Evolutionary conservation across 2,888 invertebrate genomes (phyloP).

Genomic region (Eupithecia subumbrata): DNA sequence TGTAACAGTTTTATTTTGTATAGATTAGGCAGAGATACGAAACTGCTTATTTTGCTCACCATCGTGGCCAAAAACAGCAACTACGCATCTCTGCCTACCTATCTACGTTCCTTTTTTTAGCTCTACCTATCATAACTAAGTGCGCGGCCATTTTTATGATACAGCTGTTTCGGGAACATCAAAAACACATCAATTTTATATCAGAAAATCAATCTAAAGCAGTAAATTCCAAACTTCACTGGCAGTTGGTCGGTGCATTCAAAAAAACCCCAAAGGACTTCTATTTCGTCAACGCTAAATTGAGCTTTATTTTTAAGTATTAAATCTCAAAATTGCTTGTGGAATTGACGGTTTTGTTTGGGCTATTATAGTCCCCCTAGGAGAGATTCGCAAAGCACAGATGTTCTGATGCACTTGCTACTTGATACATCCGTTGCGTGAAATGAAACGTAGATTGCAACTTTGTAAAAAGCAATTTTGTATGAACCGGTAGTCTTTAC

Average conservation of each 20-base stretch:
- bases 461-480: slow-evolving; percentile 12
- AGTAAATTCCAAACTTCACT: slow-evolving; percentile 27
- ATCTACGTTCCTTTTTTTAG: too few relatives aligned
- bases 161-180: slow-evolving; percentile 16
- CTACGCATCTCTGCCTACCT: too few relatives aligned
- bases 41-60: too few relatives aligned
- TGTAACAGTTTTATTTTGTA: too few relatives aligned
- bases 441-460: slow-evolving; percentile 32
- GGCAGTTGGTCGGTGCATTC: slow-evolving; percentile 31
- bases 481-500: not conserved
- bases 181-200: slow-evolving; percentile 17
- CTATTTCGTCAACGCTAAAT: slow-evolving; percentile 13
- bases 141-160: not conserved
- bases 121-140: not conserved
- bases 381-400: slow-evolving; percentile 50
- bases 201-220: slow-evolving; percentile 20
- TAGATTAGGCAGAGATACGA: too few relatives aligned
- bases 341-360: slow-evolving; percentile 31
- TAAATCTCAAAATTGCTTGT: slow-evolving; percentile 30
- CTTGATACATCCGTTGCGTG: slow-evolving; percentile 38
- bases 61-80: too few relatives aligned
- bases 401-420: slow-evolving; percentile 53
- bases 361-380: slow-evolving; percentile 46
- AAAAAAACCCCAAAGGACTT: slow-evolving; percentile 31
- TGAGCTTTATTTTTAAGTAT: not conserved